Conservation (phyloP, 2,113 vertebrate species). For the Pelecanus crispus region DNA sequence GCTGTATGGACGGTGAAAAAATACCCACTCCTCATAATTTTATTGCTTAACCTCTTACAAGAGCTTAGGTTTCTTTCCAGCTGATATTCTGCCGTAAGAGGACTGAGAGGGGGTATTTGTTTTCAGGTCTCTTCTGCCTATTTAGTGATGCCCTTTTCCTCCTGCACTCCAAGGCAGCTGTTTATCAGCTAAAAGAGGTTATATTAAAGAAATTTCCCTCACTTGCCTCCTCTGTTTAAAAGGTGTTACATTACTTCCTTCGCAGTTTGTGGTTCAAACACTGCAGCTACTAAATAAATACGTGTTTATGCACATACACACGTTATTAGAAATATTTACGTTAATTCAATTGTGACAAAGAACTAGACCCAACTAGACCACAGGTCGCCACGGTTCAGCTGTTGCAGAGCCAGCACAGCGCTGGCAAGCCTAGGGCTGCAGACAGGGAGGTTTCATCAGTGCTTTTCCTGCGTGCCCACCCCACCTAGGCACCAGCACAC, state of each 20-base stretch:
- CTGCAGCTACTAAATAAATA: not conserved
- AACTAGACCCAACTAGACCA: not conserved
- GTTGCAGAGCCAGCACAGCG: not conserved
- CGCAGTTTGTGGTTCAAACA: not conserved
- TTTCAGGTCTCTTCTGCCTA: not conserved
- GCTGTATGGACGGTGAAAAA: not conserved
- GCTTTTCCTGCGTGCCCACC: not conserved
- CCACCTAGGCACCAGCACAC: not conserved
- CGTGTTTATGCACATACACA: not conserved
- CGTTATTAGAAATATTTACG: not conserved
- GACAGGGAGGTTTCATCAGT: not conserved
- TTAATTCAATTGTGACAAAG: not conserved
- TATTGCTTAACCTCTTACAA: not conserved
- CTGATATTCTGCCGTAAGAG: not conserved
- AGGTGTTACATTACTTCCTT: not conserved
- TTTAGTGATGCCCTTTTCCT: not conserved
- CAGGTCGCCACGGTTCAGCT: accelerated
- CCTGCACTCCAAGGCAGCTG: not conserved
- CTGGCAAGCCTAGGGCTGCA: not conserved
- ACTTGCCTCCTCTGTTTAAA: not conserved
- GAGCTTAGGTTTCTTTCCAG: not conserved
- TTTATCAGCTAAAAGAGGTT: not conserved
- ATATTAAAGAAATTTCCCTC: not conserved
- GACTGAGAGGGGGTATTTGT: not conserved
- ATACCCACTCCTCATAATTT: not conserved